Evolutionary conservation across 1,140 invertebrate species (phyloP), one percentile per base, ranked within the genome.

Genomic region (Elysia chlorotica): DNA sequence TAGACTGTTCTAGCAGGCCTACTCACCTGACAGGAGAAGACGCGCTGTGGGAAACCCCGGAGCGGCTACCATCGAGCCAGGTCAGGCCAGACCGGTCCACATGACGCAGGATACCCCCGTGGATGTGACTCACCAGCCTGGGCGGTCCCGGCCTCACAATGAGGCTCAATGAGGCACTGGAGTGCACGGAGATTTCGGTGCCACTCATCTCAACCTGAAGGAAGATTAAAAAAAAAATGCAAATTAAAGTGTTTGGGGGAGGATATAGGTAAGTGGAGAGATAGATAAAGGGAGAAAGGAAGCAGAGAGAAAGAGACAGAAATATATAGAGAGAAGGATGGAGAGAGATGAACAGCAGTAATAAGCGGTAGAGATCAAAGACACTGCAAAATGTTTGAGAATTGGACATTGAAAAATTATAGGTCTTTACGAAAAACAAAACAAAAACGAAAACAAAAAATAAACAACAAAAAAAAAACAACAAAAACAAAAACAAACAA

Each of bases 181-280:
- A 57, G 57, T 78, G 76, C 5, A 82, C 81, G 31, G 78, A 78
- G 25, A 74, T 70, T 56, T 65, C 36, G 6, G 79, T 78, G 23
- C 66, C 74, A 35, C 75, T 76, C 71, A 81, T 78, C 25, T 70
- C 53, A 19, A 82, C 81, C 81, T 62, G 17, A 30, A 53, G 21
- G 17, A 71, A 69, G 17, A 68, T 14, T 56, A 25, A 73, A 23
- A 61, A 23, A 53, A 48, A 48, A 36, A 28, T 23, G 14, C 1
- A 71, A 38, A 28, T 21, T 14, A 36, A 62, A n/a, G 2, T 62
- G 0, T 14, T n/a, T 48, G 10, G n/a, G n/a, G 41, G 41, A 48
- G n/a, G n/a, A 48, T 14, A 48, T 10, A 33, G 10, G 33, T 31
- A 65, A n/a, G n/a, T n/a, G n/a, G 14, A 5, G 17, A 33, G 5